phyloP scores from a whole-genome alignment of 1,140 invertebrate genomes.

The Caerostris darwini region DNA sequence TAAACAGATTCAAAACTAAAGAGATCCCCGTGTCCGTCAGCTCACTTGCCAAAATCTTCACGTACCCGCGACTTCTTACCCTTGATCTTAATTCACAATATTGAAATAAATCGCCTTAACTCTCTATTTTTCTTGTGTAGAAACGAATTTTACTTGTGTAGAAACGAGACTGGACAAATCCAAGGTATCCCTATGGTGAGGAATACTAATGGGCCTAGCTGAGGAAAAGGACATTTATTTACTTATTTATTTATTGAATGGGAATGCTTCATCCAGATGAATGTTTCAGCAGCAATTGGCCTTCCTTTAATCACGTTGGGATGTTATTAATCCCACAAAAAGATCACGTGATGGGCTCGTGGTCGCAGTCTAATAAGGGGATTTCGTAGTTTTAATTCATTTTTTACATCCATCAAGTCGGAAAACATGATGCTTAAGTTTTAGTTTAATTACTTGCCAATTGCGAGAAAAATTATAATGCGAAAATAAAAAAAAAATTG shows the following conservation, averaged over 20 bases:
- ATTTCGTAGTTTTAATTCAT: background rate
- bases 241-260: background rate
- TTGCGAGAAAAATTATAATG: background rate
- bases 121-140: background rate
- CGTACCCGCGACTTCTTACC: constrained; percentile 1
- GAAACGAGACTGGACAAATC: constrained; percentile 17
- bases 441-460: background rate
- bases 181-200: background rate
- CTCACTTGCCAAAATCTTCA: background rate
- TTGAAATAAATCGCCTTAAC: background rate
- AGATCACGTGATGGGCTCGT: background rate
- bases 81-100: constrained; percentile 54
- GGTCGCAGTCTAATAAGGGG: background rate
- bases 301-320: constrained; percentile 19
- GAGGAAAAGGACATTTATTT: background rate
- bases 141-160: too few species aligned
- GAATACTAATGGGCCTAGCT: constrained; percentile 21
- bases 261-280: constrained; percentile 26
- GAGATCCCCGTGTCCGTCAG: background rate
- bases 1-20: background rate
- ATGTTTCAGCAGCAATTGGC: constrained; percentile 10
- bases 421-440: background rate
- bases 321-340: constrained; percentile 18
- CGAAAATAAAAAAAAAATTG: background rate
- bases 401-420: background rate